Percentiles rank a stretch among this genome's conserved stretches.
Evolutionary conservation across 2,888 invertebrate species (phyloP).

Genomic region (Ophonus ardosiacus): DNA sequence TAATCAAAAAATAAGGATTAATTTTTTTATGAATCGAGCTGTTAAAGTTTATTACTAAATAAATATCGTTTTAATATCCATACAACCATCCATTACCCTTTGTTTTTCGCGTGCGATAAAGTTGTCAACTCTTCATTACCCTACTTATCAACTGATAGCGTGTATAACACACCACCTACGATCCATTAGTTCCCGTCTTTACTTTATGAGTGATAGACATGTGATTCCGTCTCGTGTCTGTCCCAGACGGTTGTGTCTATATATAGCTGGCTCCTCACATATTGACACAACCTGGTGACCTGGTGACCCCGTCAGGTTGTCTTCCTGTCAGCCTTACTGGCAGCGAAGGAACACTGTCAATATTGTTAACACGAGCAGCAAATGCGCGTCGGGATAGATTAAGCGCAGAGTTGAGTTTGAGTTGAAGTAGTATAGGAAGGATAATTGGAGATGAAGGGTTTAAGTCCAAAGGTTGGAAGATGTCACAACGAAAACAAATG

Average conservation of each 20-base stretch:
- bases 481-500: not conserved
- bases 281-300: slow-evolving; percentile 18
- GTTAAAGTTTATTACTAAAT: too few relatives aligned
- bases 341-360: not conserved
- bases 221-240: not conserved
- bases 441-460: slow-evolving; percentile 5
- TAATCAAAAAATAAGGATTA: too few relatives aligned
- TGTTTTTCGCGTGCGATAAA: not conserved
- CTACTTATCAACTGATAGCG: not conserved
- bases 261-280: slow-evolving; percentile 4
- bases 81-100: not conserved
- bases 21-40: too few relatives aligned
- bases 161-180: not conserved
- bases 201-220: not conserved
- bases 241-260: not conserved
- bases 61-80: too few relatives aligned
- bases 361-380: not conserved
- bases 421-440: not conserved
- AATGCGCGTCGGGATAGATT: not conserved
- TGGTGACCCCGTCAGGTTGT: slow-evolving; percentile 14
- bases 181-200: not conserved
- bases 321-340: not conserved
- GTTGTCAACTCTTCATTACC: not conserved
- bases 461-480: not conserved
- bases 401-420: not conserved